Percentiles rank a stretch among this genome's conserved stretches.
Evolutionary conservation across 2,113 vertebrate genomes (phyloP).

Genomic region (Eulemur macaco): DNA sequence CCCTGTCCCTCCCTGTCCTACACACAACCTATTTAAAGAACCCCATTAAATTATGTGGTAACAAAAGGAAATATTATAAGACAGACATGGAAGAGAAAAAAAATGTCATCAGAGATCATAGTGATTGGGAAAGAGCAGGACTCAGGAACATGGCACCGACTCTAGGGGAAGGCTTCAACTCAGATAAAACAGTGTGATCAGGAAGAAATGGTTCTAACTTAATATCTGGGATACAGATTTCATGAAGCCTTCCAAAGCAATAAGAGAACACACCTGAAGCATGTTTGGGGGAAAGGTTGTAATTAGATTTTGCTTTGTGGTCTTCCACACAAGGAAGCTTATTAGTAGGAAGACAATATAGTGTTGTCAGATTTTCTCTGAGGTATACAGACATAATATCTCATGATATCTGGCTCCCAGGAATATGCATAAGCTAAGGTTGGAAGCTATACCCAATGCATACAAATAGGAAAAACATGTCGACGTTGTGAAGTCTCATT

Average conservation of each 20-base stretch:
- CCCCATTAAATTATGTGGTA: background rate
- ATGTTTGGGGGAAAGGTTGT: background rate
- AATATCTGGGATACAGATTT: background rate
- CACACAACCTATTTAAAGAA: slow-evolving; percentile 9
- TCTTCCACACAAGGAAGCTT: slow-evolving; percentile 64
- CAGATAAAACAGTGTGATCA: background rate
- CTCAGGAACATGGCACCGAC: background rate
- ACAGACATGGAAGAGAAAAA: background rate
- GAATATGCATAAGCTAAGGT: background rate
- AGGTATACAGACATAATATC: background rate
- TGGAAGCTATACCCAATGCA: background rate
- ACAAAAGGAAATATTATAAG: background rate
- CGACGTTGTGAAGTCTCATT: background rate
- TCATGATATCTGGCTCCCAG: slow-evolving; percentile 35
- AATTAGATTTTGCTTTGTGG: background rate
- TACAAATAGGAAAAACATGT: background rate
- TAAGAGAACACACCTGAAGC: background rate
- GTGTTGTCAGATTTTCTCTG: slow-evolving; percentile 60
- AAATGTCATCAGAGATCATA: background rate
- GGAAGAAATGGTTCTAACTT: background rate
- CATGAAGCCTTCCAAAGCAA: slow-evolving; percentile 47
- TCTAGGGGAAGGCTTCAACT: background rate
- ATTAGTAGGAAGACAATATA: slow-evolving; percentile 64
- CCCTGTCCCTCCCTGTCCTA: background rate
- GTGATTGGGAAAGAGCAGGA: background rate